phyloP scores from a whole-genome alignment of 92 coral and sea anemone species.

The Pocillopora grandis region DNA sequence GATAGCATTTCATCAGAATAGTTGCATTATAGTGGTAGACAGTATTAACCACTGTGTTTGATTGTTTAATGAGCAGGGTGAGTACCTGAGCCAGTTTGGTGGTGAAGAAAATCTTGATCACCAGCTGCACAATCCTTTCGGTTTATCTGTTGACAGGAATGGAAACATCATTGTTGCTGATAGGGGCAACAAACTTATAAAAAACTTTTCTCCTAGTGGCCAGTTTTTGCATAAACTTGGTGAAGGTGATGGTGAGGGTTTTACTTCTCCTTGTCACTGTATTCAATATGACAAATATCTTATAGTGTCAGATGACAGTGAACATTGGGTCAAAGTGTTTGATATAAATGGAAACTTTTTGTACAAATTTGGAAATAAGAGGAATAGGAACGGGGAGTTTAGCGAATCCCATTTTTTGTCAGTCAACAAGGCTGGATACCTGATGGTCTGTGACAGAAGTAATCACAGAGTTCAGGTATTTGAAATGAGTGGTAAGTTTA shows the following conservation, averaged over 20 bases:
- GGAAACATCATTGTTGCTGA: slow-evolving; percentile 46
- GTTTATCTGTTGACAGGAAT: slow-evolving; percentile 24
- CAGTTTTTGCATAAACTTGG: slow-evolving; percentile 32
- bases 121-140: slow-evolving; percentile 24
- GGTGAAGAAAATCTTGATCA: slow-evolving; percentile 18
- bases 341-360: slow-evolving; percentile 28
- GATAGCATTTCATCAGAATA: neutral
- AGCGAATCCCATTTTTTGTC: slow-evolving; percentile 31
- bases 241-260: neutral
- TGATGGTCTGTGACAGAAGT: slow-evolving; percentile 43
- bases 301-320: slow-evolving; percentile 35
- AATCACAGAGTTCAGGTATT: slow-evolving; percentile 51
- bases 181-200: slow-evolving; percentile 32
- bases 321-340: slow-evolving; percentile 44
- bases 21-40: neutral
- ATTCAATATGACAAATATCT: slow-evolving; percentile 22
- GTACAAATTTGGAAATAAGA: slow-evolving; percentile 30
- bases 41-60: neutral
- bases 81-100: slow-evolving; percentile 3
- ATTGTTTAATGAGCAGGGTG: neutral
- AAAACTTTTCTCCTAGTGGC: slow-evolving; percentile 42
- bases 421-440: slow-evolving; percentile 43
- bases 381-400: slow-evolving; percentile 36
- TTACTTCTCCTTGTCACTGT: slow-evolving; percentile 37
- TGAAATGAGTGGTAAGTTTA: slow-evolving; percentile 26